phyloP scores from a whole-genome alignment of 2,113 vertebrate genomes.

The Caranx ignobilis region DNA sequence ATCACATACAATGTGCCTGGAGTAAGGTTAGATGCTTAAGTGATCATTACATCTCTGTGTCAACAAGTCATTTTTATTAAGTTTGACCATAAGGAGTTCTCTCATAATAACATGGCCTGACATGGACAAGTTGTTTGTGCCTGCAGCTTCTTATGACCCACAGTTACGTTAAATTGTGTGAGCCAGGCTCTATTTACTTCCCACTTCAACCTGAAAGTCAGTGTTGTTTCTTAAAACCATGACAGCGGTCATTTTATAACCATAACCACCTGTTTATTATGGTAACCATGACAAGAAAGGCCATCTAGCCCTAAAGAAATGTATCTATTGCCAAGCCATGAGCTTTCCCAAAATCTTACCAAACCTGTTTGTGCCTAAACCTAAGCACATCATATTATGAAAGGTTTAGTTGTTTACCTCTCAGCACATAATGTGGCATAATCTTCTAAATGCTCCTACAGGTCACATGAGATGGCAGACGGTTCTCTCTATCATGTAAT shows the following conservation, averaged over 20 bases:
- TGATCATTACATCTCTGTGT: background rate
- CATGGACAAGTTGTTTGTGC: no score
- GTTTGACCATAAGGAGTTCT: background rate
- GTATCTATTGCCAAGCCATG: no score
- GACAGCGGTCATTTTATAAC: background rate
- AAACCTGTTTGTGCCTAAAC: no score
- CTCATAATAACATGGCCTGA: no score
- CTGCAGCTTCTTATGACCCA: background rate
- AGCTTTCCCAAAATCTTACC: no score
- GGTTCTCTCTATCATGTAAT: background rate
- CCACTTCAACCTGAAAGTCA: background rate
- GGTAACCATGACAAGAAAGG: no score
- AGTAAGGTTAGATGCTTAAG: background rate
- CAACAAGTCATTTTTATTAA: background rate
- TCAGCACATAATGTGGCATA: background rate
- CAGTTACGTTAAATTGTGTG: background rate
- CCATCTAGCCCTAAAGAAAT: no score
- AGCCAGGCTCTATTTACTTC: background rate
- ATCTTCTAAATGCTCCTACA: background rate
- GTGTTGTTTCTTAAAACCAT: background rate
- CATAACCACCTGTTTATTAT: no score
- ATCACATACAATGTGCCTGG: background rate
- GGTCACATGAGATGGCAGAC: background rate
- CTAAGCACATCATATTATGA: background rate
- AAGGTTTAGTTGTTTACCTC: background rate